Base-by-base conservation (phyloP, 2,888 invertebrate genomes). In the Drosophila acutilabella region DNA sequence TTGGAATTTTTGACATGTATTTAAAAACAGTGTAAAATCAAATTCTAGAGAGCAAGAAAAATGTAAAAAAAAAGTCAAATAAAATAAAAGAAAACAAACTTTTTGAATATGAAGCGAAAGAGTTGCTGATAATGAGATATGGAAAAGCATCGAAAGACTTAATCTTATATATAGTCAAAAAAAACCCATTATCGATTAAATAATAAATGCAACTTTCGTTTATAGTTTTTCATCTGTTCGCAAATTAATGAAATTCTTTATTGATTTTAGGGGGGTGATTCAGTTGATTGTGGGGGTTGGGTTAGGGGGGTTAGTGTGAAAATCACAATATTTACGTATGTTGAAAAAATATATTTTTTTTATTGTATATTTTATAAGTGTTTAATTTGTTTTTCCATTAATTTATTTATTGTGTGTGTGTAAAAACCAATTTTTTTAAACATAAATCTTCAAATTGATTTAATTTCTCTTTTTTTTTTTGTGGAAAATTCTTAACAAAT, bases 211-310 rank as follows among this genome's bases (percentile, higher is more conserved):
- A 48, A 58, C 36, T 61, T 78, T 66, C 50, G 64, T 51, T 44
- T 64, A 38, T 23, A 50, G 23, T 48, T 59, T 60, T 61, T 65
- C 59, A 57, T 69, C 36, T 64, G 72, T 62, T 80, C 40, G 68
- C 69, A 71, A 76, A 70, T 71, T 52, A 64, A 76, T 57, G 45
- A 64, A 71, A 74, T 67, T 52, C 59, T 88, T 82, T 84, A 81
- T 82, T 83, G 38, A 54, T 65, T 58, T 30, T 13, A 5, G 4
- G 36, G 13, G 36, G 3, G 36, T 11, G 4, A 13, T 36, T 4
- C 11, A 13, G 36, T 1, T 13, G 36, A 2, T 11, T 36, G 33
- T 11, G 33, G 41, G 20, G 54, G 26, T 26, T 18, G 18, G 18
- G 7, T 16, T 42, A 40, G 20, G n/a, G 53, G 41, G 13, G 7